Evolutionary conservation across 1,140 invertebrate genomes (phyloP), one percentile per base, ranked within the genome.

Genomic region (Brachionus paranguensis): DNA sequence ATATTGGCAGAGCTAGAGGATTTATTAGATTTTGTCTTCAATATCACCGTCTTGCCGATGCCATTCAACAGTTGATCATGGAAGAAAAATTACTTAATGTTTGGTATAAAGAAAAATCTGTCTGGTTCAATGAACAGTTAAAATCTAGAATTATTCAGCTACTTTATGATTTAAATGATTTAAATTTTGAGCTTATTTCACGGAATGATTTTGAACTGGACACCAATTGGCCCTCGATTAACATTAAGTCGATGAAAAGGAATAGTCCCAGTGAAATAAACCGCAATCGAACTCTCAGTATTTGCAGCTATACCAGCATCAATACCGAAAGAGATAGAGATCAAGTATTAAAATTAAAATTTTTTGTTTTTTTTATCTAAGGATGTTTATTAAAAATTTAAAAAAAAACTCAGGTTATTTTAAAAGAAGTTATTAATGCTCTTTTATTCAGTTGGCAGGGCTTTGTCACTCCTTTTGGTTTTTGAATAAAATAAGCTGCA

Each of bases 111-210:
- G 85, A 85, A 2, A 85, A 86, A 53, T 88, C 88, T 72, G 64
- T 89, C 12, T 89, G 88, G 87, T 50, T 87, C 41, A 86, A 87
- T 37, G 85, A 86, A 37, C 86, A 86, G 12, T 85, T 87, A 12
- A 86, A 85, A 78, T 85, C 84, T 24, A 60, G 27, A n/a, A 68
- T 90, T 5, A 87, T 90, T 24, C 87, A 85, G 84, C 85, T 85
- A 20, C 85, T 91, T 4, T 91, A 91, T 87, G 89, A 91, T 85
- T 87, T 91, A 20, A 90, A 88, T 85, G 89, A 90, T 50, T 50
- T 90, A n/a, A 86, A 89, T 78, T 91, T 91, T 88, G 90, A 91
- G 86, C 87, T 91, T 84, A 86, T 87, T 76, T 87, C 90, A 53
- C 85, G 86, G 85, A 78, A 78, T 27, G 88, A 89, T 84, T 88